A percentile compares a stretch with the other conserved stretches of the same genome.
Evolutionary conservation across 2,888 invertebrate species (phyloP).

Genomic region (Meta bourneti): DNA sequence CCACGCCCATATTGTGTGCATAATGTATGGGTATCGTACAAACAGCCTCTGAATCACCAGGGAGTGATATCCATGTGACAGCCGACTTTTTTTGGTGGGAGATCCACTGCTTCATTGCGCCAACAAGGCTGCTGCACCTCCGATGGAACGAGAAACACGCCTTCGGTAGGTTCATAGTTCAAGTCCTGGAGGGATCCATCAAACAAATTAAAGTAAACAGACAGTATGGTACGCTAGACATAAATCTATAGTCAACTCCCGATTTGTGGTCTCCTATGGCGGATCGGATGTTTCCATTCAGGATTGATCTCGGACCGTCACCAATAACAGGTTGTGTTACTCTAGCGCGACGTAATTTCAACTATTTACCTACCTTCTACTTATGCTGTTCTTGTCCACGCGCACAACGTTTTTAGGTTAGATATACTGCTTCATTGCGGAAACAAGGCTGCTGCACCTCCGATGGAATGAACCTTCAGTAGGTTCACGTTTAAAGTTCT

Average conservation of each 20-base stretch:
- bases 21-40: constrained; percentile 34
- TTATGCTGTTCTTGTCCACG: too few species aligned
- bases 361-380: too few species aligned
- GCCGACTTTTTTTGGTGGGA: too few species aligned
- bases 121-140: background rate
- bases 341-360: too few species aligned
- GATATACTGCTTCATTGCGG: background rate
- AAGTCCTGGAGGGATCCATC: background rate
- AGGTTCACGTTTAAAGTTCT: background rate
- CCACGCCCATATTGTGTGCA: constrained; percentile 46
- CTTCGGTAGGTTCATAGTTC: background rate
- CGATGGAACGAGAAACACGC: background rate
- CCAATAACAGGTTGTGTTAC: too few species aligned
- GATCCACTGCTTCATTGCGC: background rate
- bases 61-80: too few species aligned
- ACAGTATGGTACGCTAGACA: too few species aligned
- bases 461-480: background rate
- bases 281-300: too few species aligned
- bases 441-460: background rate
- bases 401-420: too few species aligned
- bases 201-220: background rate
- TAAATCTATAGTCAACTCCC: too few species aligned
- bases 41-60: constrained; percentile 11
- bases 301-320: too few species aligned
- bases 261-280: too few species aligned